Conservation (phyloP, 2,888 invertebrate genomes). For the Habrosyne pyritoides region DNA sequence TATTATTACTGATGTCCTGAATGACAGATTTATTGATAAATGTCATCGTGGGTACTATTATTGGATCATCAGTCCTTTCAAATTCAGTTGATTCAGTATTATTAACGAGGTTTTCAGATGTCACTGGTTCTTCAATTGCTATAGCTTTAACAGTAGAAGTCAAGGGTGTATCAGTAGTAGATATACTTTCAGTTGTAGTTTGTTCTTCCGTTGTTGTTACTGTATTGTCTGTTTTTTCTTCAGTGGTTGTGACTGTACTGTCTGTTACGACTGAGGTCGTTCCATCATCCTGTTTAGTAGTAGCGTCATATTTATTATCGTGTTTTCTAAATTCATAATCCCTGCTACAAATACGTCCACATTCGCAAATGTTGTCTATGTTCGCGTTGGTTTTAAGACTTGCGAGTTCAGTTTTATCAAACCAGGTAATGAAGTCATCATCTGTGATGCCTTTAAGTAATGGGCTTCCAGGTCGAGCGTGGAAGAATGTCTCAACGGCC, state of each 20-base stretch:
- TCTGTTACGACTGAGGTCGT: slow-evolving; percentile 17
- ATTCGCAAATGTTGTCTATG: slow-evolving; percentile 81
- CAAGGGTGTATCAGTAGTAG: slow-evolving; percentile 13
- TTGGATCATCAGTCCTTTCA: slow-evolving; percentile 47
- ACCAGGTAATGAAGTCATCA: slow-evolving; percentile 87
- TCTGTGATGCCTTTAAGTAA: slow-evolving; percentile 85
- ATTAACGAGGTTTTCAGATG: slow-evolving; percentile 15
- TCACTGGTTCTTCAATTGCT: slow-evolving; percentile 12
- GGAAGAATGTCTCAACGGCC: slow-evolving; percentile 86
- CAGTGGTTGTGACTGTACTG: slow-evolving; percentile 13
- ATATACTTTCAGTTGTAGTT: slow-evolving; percentile 13
- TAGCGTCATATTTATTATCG: slow-evolving; percentile 30
- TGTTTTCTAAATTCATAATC: slow-evolving; percentile 69
- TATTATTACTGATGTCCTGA: slow-evolving; percentile 57
- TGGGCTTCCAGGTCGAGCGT: slow-evolving; percentile 83
- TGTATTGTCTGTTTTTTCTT: slow-evolving; percentile 13
- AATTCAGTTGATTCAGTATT: slow-evolving; percentile 10
- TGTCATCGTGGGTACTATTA: slow-evolving; percentile 62
- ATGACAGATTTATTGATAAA: slow-evolving; percentile 41
- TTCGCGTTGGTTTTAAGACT: slow-evolving; percentile 71
- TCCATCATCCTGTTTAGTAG: slow-evolving; percentile 15
- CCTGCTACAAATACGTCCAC: slow-evolving; percentile 77
- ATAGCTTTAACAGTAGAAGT: slow-evolving; percentile 18
- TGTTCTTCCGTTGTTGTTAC: slow-evolving; percentile 15
- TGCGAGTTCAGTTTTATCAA: slow-evolving; percentile 82